phyloP scores from a whole-genome alignment of 2,888 invertebrate species.

The Gortyna flavago region DNA sequence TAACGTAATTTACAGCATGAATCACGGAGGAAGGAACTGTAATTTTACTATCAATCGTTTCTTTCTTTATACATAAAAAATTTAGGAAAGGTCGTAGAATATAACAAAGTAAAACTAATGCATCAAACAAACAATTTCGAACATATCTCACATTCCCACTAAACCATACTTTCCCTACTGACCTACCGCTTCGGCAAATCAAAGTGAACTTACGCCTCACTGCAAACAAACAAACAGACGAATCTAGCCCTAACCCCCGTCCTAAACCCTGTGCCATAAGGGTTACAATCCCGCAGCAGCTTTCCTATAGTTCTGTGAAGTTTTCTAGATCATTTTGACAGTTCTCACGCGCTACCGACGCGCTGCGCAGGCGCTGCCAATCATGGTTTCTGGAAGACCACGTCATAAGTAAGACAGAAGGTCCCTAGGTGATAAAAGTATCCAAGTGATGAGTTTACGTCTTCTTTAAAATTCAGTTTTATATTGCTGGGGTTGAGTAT shows the following conservation, averaged over 20 bases:
- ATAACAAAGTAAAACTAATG: neutral
- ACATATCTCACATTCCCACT: constrained; percentile 1
- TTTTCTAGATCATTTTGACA: constrained; percentile 81
- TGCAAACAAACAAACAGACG: constrained; percentile 70
- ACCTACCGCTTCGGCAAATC: constrained; percentile 79
- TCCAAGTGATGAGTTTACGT: too few relatives aligned
- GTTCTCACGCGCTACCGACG: constrained; percentile 85
- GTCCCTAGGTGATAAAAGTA: too few relatives aligned
- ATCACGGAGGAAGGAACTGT: neutral
- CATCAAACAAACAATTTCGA: neutral
- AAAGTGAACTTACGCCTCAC: constrained; percentile 74
- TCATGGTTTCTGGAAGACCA: constrained; percentile 70
- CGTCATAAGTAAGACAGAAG: constrained; percentile 31
- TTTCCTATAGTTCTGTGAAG: constrained; percentile 69
- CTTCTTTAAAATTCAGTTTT: neutral
- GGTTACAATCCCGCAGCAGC: constrained; percentile 51
- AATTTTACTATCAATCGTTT: neutral
- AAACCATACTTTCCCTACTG: constrained; percentile 68
- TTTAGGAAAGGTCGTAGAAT: neutral
- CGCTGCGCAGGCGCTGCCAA: constrained; percentile 70
- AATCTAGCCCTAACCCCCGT: constrained; percentile 57
- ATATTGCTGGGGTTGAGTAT: neutral
- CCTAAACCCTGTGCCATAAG: constrained; percentile 37
- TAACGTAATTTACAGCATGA: too few relatives aligned
- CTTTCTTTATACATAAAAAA: neutral